Evolutionary conservation across 2,797 vertebrate species (phyloP), one percentile per base, ranked within the genome.

Genomic region (Ficedula albicollis): DNA sequence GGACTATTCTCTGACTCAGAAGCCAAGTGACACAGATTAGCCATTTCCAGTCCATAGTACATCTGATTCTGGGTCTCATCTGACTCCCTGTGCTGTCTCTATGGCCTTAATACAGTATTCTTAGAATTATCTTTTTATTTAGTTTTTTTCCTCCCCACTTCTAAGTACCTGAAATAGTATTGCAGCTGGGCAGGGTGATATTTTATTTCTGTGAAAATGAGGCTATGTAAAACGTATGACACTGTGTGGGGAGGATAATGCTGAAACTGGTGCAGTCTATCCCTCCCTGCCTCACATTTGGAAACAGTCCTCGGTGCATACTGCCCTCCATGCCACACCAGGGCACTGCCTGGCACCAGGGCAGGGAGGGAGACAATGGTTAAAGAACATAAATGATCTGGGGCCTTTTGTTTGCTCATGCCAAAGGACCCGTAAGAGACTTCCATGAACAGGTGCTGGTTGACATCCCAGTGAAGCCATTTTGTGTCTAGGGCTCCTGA

Each of bases 141-240:
- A 2, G 6, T 6, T 68, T 54, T 23, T 11, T 4, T 0, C 6
- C 11, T 46, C 5, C 27, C 5, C 7, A 25, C 5, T 78, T 81
- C 26, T 41, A 38, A 30, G 16, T 22, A 23, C n/a, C n/a, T 62
- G 58, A 75, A 78, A 26, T 15, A 64, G 46, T 9, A 41, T 25
- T 72, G 22, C 16, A 30, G 34, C n/a, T 56, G 63, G 85, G 27
- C 30, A 75, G 63, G 46, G 8, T 32, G 76, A 26, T 85, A 51
- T 52, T 77, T 77, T 64, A n/a, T 48, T 67, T 20, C 41, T 70
- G 5, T 56, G 66, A 60, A 87, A 66, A 82, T 2, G 2, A 3
- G 13, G 4, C 5, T 63, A 17, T 41, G 54, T 41, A 54, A 78
- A 32, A 77, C 75, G 22, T 15, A 34, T 17, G 41, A 29, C 30